phyloP scores from a whole-genome alignment of 2,888 invertebrate genomes.

The Drosophila dives region DNA sequence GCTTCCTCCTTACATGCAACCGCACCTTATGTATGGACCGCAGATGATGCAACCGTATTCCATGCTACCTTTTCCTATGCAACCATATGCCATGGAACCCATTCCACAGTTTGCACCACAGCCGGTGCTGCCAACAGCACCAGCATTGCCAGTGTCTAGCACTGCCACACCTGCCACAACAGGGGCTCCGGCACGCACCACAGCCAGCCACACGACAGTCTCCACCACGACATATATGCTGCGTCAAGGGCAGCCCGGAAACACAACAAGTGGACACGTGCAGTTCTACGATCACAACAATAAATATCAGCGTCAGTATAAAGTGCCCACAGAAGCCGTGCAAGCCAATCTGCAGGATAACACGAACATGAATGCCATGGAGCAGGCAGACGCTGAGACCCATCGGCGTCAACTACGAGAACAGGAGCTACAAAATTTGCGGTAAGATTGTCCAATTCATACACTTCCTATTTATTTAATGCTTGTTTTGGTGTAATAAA shows the following conservation, averaged over 20 bases:
- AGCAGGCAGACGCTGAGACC: conserved; percentile 76
- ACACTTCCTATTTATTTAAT: not conserved
- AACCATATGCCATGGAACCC: conserved; percentile 25
- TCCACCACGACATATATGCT: conserved; percentile 36
- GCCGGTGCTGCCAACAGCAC: not conserved
- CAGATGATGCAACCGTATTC: conserved; percentile 35
- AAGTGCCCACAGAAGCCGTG: conserved; percentile 80
- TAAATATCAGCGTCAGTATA: conserved; percentile 84
- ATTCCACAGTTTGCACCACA: conserved; percentile 17
- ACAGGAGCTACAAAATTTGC: conserved; percentile 66
- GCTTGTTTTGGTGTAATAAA: not conserved
- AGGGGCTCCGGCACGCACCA: conserved; percentile 17
- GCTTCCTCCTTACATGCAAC: conserved; percentile 18
- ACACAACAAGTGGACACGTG: conserved; percentile 65
- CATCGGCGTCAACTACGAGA: conserved; percentile 64
- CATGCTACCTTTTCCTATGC: conserved; percentile 47
- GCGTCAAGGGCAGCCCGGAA: conserved; percentile 13
- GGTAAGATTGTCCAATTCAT: conserved; percentile 47
- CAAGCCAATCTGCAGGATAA: conserved; percentile 73
- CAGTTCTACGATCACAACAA: conserved; percentile 86
- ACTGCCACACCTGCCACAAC: not conserved
- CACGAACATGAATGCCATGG: conserved; percentile 74
- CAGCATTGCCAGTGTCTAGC: not conserved
- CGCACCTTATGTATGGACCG: conserved; percentile 23
- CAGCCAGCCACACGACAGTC: conserved; percentile 28